Base-by-base conservation (phyloP, 2,797 vertebrate species). In the Linurgus olivaceus region DNA sequence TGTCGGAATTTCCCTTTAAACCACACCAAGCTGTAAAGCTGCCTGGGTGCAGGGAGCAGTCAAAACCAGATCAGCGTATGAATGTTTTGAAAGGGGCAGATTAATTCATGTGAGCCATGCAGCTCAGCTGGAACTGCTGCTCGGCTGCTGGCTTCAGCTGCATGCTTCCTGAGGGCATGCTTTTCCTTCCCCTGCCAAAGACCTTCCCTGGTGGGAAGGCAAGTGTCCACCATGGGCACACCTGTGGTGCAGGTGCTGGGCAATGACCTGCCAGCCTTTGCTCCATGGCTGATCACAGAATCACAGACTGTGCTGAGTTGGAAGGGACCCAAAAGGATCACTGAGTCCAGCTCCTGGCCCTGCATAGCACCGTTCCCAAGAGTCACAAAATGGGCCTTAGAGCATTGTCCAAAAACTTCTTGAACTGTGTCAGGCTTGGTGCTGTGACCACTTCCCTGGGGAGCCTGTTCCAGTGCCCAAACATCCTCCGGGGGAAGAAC, bases 121-220 rank as follows among this genome's bases (percentile, higher is more conserved):
- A 84, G 76, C 86, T 81, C 76, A 76, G 83, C 47, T 94, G 92
- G 90, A 94, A 35, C 37, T 57, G 71, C 51, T 73, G 83, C 52
- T 93, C 0, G 0, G 54, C 86, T 76, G 67, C 44, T 5, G 7
- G 23, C 65, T 87, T 86, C 24, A 2, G 31, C 79, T 83, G 35
- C 82, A 33, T 48, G 17, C 25, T 71, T 93, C 59, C 74, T 70
- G 11, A 5, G 19, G 58, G n/a, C 0, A 0, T 12, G 11, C 44
- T 82, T n/a, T 25, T 58, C 62, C 74, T 63, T 70, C 24, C 10
- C 24, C 58, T 61, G 25, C 9, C n/a, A 66, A 68, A 68, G 35
- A 21, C 47, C 17, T 61, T 33, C 31, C 47, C 51, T 52, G 31
- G 18, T n/a, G 35, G 51, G 55, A 76, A 63, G n/a, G 11, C 26